A percentile compares a stretch with the other conserved stretches of the same genome.
Conservation (phyloP, 2,888 invertebrate species). For the Thymelicus acteon region DNA sequence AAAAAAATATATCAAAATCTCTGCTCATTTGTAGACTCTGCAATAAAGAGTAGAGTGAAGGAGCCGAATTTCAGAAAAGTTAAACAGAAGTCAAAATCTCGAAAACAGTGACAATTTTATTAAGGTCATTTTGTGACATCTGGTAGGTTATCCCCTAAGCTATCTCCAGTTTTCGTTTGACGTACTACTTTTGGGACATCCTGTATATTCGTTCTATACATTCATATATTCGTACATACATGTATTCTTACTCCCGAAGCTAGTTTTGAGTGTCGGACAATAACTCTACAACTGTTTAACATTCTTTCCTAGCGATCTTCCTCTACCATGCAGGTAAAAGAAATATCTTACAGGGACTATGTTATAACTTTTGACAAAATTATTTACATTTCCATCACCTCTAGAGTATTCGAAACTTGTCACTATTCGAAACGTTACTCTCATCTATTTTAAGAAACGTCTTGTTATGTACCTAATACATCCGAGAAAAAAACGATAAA, state of each 20-base stretch:
- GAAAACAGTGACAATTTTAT: too few relatives aligned
- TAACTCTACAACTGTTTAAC: constrained; percentile 29
- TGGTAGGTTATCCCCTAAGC: too few relatives aligned
- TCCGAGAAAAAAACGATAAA: constrained; percentile 12
- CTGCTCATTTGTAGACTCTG: too few relatives aligned
- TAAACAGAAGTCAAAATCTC: too few relatives aligned
- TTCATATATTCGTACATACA: neutral
- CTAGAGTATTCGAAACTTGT: neutral
- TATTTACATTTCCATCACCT: constrained; percentile 23
- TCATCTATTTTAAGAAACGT: constrained; percentile 7
- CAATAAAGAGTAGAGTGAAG: too few relatives aligned
- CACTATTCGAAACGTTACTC: constrained; percentile 16
- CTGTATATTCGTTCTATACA: too few relatives aligned
- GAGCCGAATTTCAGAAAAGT: too few relatives aligned
- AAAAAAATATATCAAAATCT: too few relatives aligned
- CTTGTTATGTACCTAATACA: neutral
- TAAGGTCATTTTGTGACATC: too few relatives aligned
- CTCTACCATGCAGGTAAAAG: constrained; percentile 20
- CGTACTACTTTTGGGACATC: too few relatives aligned
- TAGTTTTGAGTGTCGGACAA: constrained; percentile 32
- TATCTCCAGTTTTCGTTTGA: too few relatives aligned
- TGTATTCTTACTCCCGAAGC: constrained; percentile 23
- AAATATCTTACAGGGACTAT: constrained; percentile 28
- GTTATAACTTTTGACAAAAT: constrained; percentile 29
- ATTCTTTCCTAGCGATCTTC: constrained; percentile 23